Base-by-base conservation (phyloP, 2,113 vertebrate genomes). In the Cyanistes caeruleus region DNA sequence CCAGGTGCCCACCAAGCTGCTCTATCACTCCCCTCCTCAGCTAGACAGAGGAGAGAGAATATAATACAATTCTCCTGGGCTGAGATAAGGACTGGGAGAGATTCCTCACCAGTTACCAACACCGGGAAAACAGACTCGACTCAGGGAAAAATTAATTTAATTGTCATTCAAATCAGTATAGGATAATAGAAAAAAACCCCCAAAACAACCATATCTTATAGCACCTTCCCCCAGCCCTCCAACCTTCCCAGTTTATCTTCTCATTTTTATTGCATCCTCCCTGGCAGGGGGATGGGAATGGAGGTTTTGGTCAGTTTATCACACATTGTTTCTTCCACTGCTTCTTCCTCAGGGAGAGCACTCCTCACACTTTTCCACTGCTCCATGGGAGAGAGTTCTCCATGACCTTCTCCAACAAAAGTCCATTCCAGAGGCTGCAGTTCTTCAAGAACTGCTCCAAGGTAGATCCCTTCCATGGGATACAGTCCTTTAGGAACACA, bases 61-160 rank as follows among this genome's bases (percentile, higher is more conserved):
- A 11, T 1, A 62, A 49, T 7, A 48, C 15, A 80, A 28, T 23
- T 59, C 22, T 67, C 27, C 53, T 30, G 11, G 31, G 4, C 22
- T 67, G 27, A 70, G 22, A 24, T 37, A 53, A 53, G 39, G 22
- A 43, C 46, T 33, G 7, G 35, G 75, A 62, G 27, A 68, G 7
- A 33, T 68, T 9, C 8, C 53, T 28, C 41, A 37, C 4, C 31
- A 37, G 13, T 43, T 49, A 25, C 27, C 15, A 48, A 7, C 19
- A 49, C 0, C 2, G 30, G 11, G 27, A 39, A 52, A 74, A 28
- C 27, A 65, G 15, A 48, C 8, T 48, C 1, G 0, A 31, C 11
- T 49, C 17, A 5, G 12, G 8, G 22, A 62, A 55, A 76, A 63
- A 49, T 16, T 19, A 62, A 69, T 55, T 83, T 55, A 22, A 39